These are phyloP conservation scores for Mus spretus DNA, from an alignment of 2,797 vertebrate species.

Conservation along the genomic window DNA sequence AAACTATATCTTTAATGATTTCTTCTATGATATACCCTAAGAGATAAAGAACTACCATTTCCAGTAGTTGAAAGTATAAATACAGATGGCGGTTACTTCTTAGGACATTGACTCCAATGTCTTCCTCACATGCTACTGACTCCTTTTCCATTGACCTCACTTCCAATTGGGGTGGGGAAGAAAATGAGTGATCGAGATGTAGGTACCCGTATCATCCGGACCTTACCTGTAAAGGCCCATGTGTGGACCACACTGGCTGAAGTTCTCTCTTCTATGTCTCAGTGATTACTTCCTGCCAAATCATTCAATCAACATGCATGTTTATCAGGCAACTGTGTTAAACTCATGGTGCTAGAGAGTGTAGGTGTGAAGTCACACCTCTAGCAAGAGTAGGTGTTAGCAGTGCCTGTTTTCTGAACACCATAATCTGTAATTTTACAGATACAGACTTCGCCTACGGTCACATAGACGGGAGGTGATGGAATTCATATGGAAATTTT, in stretches of 20 bases:
- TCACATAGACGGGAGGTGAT: neutral
- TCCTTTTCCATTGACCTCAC: neutral
- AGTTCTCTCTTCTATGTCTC: neutral
- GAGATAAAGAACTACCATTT: neutral
- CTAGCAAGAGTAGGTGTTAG: neutral
- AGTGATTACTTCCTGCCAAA: constrained; percentile 23
- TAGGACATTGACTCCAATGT: neutral
- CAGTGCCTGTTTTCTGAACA: neutral
- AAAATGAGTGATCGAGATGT: neutral
- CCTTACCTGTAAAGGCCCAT: neutral
- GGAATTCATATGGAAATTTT: neutral
- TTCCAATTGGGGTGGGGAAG: neutral
- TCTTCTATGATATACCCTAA: neutral
- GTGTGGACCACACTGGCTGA: neutral
- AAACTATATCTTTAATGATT: neutral
- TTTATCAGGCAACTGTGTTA: neutral
- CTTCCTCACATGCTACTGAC: neutral
- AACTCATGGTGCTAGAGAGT: neutral
- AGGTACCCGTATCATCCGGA: neutral
- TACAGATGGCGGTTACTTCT: neutral
- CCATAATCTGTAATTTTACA: neutral
- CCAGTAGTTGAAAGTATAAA: neutral
- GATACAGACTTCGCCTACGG: neutral
- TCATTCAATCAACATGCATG: neutral
- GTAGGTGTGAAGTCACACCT: neutral